These are phyloP conservation scores for Agrotis clavis DNA, from an alignment of 2,888 invertebrate species.

Conservation along the genomic window DNA sequence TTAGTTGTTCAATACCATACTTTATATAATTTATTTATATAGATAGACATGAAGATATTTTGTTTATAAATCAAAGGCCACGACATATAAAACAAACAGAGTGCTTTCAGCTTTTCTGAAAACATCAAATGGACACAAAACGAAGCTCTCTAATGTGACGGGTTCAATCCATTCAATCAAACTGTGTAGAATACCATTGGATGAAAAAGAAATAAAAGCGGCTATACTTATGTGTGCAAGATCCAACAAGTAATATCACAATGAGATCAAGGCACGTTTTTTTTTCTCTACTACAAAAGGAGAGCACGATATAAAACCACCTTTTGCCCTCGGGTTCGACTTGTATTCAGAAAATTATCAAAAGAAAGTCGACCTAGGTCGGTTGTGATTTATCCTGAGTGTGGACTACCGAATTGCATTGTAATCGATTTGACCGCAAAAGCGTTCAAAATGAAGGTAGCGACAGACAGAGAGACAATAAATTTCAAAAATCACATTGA, in stretches of 20 bases:
- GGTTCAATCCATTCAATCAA: slow-evolving; percentile 18
- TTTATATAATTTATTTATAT: neutral
- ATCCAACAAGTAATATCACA: slow-evolving; percentile 10
- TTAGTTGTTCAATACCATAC: slow-evolving; percentile 7
- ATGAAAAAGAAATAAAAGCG: slow-evolving; percentile 9
- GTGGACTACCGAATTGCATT: too few species aligned
- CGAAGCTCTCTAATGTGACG: slow-evolving; percentile 16
- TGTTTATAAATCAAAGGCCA: neutral
- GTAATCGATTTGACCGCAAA: too few species aligned
- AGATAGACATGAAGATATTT: neutral
- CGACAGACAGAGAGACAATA: too few species aligned
- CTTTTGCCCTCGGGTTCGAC: too few species aligned
- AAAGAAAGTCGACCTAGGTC: too few species aligned
- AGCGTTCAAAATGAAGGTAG: too few species aligned
- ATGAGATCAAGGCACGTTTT: neutral
- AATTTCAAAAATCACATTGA: too few species aligned
- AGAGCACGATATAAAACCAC: too few species aligned
- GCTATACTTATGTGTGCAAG: neutral
- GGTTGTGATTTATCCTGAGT: too few species aligned
- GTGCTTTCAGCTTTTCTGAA: slow-evolving; percentile 32
- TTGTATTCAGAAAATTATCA: too few species aligned
- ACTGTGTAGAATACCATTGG: slow-evolving; percentile 12
- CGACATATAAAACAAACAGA: slow-evolving; percentile 26
- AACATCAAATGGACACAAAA: slow-evolving; percentile 30
- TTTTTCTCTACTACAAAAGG: slow-evolving; percentile 16